A percentile compares a stretch with the other conserved stretches of the same genome.
phyloP scores from a whole-genome alignment of 1,140 invertebrate species.

The Brachionus manjavacas region DNA sequence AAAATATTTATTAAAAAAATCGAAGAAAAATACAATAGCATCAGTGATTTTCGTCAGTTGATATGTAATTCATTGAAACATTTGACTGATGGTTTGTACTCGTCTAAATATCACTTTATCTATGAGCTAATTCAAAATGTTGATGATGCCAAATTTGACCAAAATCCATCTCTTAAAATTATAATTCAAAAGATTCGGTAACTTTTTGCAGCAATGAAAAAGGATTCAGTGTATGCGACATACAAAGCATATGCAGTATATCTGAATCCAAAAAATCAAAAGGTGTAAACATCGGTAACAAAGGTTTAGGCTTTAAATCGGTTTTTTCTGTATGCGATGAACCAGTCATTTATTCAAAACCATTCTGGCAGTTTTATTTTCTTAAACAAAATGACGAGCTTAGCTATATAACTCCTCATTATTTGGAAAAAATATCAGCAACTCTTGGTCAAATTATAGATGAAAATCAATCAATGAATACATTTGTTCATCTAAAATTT shows the following conservation, averaged over 20 bases:
- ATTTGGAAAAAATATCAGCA: neutral
- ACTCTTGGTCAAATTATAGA: neutral
- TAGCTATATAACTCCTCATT: neutral
- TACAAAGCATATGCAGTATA: neutral
- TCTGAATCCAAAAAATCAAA: neutral
- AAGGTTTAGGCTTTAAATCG: neutral
- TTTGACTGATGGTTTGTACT: neutral
- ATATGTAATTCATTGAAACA: neutral
- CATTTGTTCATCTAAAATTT: neutral
- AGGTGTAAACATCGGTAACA: neutral
- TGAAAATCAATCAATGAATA: neutral
- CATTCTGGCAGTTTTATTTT: neutral
- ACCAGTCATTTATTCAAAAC: neutral
- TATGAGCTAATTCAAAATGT: neutral
- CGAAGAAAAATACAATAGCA: neutral
- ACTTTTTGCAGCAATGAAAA: constrained; percentile 4
- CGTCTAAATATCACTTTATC: neutral
- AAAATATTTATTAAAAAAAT: neutral
- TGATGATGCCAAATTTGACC: neutral
- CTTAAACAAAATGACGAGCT: neutral
- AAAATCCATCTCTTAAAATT: neutral
- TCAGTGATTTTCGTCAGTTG: neutral
- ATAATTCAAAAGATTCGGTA: neutral
- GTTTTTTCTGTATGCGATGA: neutral
- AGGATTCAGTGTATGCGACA: neutral